Evolutionary conservation across 1,140 invertebrate genomes (phyloP), one percentile per base, ranked within the genome.

Genomic region (Neotoxoptera formosana): DNA sequence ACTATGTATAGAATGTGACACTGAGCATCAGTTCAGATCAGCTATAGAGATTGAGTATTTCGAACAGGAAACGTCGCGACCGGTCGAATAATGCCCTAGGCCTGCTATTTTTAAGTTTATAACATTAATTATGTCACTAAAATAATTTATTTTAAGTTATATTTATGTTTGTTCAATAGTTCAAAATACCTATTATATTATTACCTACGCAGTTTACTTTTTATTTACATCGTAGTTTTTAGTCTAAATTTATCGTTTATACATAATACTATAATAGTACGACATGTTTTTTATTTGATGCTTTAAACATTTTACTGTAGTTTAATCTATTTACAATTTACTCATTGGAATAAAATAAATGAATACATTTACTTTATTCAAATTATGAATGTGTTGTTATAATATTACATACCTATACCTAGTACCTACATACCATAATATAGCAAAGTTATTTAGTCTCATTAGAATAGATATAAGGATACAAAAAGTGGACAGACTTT

Each of bases 311-410:
- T 36, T 83, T 83, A 83, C 0, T 83, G 30, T 95, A 97, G 97
- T 97, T 97, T 94, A 99, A 97, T 9, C 30, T 76, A 76, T 76
- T 76, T n/a, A 76, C 14, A 34, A n/a, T 7, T 76, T 76, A 76
- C 60, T 76, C n/a, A 76, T 76, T 76, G 60, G 60, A 67, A 20
- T 53, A 67, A 67, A 76, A 67, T n/a, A 17, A 76, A n/a, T 30
- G n/a, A 76, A 76, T 67, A 67, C 8, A 30, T 67, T 67, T 17
- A 76, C n/a, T n/a, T 76, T n/a, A 76, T 34, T n/a, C 17, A 76
- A 67, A n/a, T 17, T n/a, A 76, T 76, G 30, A 76, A n/a, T 76
- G 60, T n/a, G 11, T 76, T 76, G 17, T 76, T 76, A 7, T 76
- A n/a, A n/a, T 34, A n/a, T 76, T n/a, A 67, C 56, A 60, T 30